Percentiles rank a stretch among this genome's conserved stretches.
phyloP scores from a whole-genome alignment of 2,113 vertebrate species.

The Nothoprocta pentlandii region DNA sequence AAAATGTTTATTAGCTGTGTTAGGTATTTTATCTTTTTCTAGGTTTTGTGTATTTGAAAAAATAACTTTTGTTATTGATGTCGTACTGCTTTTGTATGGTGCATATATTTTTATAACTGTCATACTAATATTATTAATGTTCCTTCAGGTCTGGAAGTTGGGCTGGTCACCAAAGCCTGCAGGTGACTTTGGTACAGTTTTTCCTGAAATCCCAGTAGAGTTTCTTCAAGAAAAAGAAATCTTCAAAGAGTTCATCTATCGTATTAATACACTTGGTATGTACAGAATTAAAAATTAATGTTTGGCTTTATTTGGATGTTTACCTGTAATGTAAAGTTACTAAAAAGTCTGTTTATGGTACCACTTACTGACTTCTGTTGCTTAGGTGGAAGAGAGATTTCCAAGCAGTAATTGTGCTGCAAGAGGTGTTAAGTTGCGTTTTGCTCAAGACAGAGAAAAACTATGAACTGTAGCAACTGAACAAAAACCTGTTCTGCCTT shows the following conservation, averaged over 20 bases:
- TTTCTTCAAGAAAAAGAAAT: conserved; percentile 98
- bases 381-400: neutral
- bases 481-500: rapidly evolving
- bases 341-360: neutral
- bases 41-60: neutral
- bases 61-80: neutral
- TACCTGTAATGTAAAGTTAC: neutral
- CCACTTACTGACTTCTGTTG: neutral
- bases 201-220: conserved; percentile 97
- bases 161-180: conserved; percentile 93
- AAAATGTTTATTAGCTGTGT: neutral
- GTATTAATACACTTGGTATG: conserved; percentile 94
- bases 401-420: neutral
- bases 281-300: neutral
- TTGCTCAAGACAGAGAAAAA: neutral
- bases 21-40: neutral
- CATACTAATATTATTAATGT: neutral
- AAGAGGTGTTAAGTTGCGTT: neutral
- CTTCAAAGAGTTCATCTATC: conserved; percentile 96
- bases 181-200: conserved; percentile 91
- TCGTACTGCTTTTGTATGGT: neutral
- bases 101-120: neutral
- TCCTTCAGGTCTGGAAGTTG: conserved; percentile 93
- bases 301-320: neutral
- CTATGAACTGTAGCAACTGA: neutral